Evolutionary conservation across 2,888 invertebrate species (phyloP), one percentile per base, ranked within the genome.

Genomic region (Drosophila sordidapex): DNA sequence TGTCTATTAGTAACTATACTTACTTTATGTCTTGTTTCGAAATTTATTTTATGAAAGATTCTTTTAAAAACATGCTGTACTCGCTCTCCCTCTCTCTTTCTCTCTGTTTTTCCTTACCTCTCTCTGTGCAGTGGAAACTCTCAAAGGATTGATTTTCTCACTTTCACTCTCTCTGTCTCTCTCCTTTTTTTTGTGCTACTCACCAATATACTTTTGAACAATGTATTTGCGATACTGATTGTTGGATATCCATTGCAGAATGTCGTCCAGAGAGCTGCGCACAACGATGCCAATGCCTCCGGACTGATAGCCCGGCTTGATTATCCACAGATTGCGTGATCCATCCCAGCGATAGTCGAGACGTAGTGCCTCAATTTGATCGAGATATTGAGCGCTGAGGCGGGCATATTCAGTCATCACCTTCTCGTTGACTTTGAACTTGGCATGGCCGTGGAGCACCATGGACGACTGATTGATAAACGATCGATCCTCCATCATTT

Each of bases 161-260:
- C 46, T 25, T 7, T 8, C 11, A 13, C 11, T 48, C 6, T 40
- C 2, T 35, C 35, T 18, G 13, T 31, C 29, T 29, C 18, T 18
- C 40, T 40, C n/a, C 8, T 0, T 18, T 10, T 40, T 40, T 13
- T 13, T 46, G 18, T 13, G n/a, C 31, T 31, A 66, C 90, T 88
- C 93, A 97, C 97, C 97, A 78, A 98, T 97, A 91, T 98, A 98
- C 94, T 98, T 98, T 92, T 98, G 98, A 11, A 97, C 95, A 35
- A 98, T 95, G 92, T 96, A 97, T 94, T 95, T 95, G 76, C 94
- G 92, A 68, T 94, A 94, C 57, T 94, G 94, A 62, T 95, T 94
- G 62, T 94, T 94, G 35, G 94, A 94, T 4, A 96, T 92, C 82
- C 95, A 93, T 51, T 95, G 95, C 70, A 96, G 93, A 76, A 98